Evolutionary conservation across 2,888 invertebrate genomes (phyloP), one percentile per base, ranked within the genome.

Genomic region (Diploptera punctata): DNA sequence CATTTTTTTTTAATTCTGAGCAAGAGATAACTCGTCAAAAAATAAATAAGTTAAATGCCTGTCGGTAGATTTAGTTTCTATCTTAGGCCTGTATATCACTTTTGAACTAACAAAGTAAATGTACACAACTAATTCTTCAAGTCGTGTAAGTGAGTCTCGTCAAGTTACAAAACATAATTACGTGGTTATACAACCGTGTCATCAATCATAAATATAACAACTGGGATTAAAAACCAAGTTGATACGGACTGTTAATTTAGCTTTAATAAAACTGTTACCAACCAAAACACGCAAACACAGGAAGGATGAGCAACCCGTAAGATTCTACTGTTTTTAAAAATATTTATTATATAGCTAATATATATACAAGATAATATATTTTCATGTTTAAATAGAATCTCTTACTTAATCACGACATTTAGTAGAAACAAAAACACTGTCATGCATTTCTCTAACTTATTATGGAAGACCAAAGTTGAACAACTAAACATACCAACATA

Each of bases 161-260:
- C 18, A 24, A 24, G 24, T 52, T 1, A 19, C 52, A 52, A 7
- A 43, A 43, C 19, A 19, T 33, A 61, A 61, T 61, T 61, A 61
- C 29, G 61, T 61, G 61, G 61, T 61, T 61, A 33, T 33, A 33
- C 33, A 33, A 61, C 43, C 7, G 24, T n/a, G 3, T 43, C 43
- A 62, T 62, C 62, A 43, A 43, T 62, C 62, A 62, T 16, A 62
- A 43, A 24, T 24, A 16, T 21, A 62, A 43, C 21, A 43, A 38
- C 16, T 21, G 9, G 18, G 43, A 43, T 24, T 43, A 24, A 60
- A 60, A 62, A 52, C 3, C 3, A 52, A 24, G 52, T 1, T 43
- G 43, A 13, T 21, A 16, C 21, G 3, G 24, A 21, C 33, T 24
- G 62, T 43, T 62, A 43, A 62, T n/a, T 43, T 62, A 62, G 62